Base-by-base conservation (phyloP, 2,797 vertebrate genomes). In the Eupleurogrammus muticus region DNA sequence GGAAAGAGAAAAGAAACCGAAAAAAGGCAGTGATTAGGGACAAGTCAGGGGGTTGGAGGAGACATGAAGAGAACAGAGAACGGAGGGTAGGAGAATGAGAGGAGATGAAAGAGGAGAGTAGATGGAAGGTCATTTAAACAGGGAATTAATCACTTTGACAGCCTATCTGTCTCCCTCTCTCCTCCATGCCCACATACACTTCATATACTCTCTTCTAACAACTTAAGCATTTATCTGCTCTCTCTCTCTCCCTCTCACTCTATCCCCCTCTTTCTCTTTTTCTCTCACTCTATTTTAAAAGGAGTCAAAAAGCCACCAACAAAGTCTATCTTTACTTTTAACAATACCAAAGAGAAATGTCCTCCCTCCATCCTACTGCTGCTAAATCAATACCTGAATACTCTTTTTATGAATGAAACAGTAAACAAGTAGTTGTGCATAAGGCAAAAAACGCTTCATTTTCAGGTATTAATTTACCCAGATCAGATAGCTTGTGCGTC, bases 71-170 rank as follows among this genome's bases (percentile, higher is more conserved):
- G 49, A 64, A 42, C 36, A 19, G 50, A 79, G 21, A 35, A 59
- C 2, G 46, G 58, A 53, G 17, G 47, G 20, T 38, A 34, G 23
- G 13, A 38, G 59, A 46, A 59, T 46, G 63, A 73, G 51, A 50
- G n/a, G 38, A 61, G 55, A 58, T 21, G 42, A 52, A 55, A 46
- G 60, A 62, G 38, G 40, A 42, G 67, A 65, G 49, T 21, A 60
- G 71, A 80, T 75, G 65, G 56, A 71, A 70, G 73, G 82, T 86
- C 76, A 73, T 59, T 75, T 61, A 74, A 63, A 81, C 66, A 53
- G 76, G 51, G 76, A 81, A 86, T 86, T 77, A 80, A 84, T 87
- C 82, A 85, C 85, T 82, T 70, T 82, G 83, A 85, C 77, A 84
- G 75, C 73, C 55, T 60, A 49, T 76, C 60, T 70, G 51, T 69